These are phyloP conservation scores for Mionectes olivaceus DNA, from an alignment of 2,797 vertebrate species.

Conservation along the genomic window DNA sequence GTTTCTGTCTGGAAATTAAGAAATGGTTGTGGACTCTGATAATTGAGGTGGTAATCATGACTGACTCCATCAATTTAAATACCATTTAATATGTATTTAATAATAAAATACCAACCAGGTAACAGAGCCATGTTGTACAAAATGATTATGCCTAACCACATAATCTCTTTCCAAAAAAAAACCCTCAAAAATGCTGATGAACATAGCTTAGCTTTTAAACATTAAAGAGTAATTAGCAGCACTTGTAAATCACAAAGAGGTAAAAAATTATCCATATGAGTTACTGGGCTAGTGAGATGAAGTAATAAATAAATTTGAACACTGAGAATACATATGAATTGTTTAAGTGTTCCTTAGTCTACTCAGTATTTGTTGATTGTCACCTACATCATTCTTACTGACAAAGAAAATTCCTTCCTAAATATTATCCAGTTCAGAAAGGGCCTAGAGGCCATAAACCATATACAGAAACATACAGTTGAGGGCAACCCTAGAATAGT, in stretches of 20 bases:
- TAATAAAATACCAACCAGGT: not conserved
- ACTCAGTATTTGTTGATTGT: not conserved
- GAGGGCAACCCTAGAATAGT: not conserved
- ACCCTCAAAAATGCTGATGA: rapidly evolving
- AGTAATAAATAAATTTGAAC: not conserved
- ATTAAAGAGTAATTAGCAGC: not conserved
- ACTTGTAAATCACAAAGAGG: not conserved
- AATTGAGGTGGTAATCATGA: not conserved
- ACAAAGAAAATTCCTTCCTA: not conserved
- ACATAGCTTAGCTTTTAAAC: not conserved
- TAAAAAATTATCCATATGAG: not conserved
- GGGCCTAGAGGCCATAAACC: not conserved
- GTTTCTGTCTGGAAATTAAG: not conserved
- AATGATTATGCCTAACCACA: not conserved
- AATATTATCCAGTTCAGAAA: not conserved
- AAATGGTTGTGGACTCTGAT: not conserved
- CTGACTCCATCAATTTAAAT: not conserved
- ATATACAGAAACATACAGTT: not conserved
- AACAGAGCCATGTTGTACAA: not conserved
- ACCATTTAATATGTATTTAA: not conserved
- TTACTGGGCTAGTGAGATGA: not conserved
- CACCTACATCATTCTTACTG: not conserved
- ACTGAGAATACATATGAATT: not conserved
- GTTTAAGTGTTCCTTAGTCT: not conserved
- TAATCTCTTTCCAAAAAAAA: not conserved